These are phyloP conservation scores for Ferdinandea cuprea DNA, from an alignment of 2,888 invertebrate genomes.

Conservation along the genomic window DNA sequence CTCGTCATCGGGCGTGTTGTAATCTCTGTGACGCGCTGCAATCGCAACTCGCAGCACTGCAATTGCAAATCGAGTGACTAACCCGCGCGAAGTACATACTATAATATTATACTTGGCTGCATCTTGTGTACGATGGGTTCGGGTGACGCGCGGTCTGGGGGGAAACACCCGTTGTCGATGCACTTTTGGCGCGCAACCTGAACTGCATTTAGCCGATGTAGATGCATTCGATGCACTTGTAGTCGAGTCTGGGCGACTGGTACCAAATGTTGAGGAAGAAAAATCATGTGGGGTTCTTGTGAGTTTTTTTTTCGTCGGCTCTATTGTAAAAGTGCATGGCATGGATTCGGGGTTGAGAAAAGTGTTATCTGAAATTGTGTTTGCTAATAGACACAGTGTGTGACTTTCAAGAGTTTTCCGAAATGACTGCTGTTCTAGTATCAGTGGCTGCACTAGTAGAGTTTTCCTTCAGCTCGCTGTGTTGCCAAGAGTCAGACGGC, in stretches of 20 bases:
- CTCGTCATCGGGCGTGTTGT: constrained; percentile 43
- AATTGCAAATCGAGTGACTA: constrained; percentile 30
- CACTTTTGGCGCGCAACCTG: constrained; percentile 62
- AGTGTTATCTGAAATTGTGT: constrained; percentile 69
- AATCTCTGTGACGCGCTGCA: constrained; percentile 39
- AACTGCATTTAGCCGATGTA: constrained; percentile 29
- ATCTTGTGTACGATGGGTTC: constrained; percentile 7
- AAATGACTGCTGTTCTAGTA: constrained; percentile 21
- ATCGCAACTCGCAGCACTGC: constrained; percentile 6
- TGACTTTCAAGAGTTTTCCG: constrained; percentile 57
- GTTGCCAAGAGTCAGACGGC: constrained; percentile 15
- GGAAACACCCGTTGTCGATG: constrained; percentile 20
- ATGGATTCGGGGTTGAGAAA: constrained; percentile 68
- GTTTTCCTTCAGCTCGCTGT: constrained; percentile 44
- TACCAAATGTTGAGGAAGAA: constrained; percentile 83
- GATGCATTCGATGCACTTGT: constrained; percentile 73
- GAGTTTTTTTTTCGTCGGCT: constrained; percentile 78
- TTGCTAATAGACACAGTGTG: constrained; percentile 67
- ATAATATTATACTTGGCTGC: constrained; percentile 13
- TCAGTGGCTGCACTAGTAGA: background rate
- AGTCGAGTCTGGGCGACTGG: constrained; percentile 80
- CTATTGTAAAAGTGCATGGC: constrained; percentile 26
- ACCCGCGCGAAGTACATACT: constrained; percentile 11
- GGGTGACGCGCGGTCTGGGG: background rate
- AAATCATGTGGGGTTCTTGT: constrained; percentile 81